phyloP scores from a whole-genome alignment of 2,113 vertebrate species.

The Semicossyphus pulcher region DNA sequence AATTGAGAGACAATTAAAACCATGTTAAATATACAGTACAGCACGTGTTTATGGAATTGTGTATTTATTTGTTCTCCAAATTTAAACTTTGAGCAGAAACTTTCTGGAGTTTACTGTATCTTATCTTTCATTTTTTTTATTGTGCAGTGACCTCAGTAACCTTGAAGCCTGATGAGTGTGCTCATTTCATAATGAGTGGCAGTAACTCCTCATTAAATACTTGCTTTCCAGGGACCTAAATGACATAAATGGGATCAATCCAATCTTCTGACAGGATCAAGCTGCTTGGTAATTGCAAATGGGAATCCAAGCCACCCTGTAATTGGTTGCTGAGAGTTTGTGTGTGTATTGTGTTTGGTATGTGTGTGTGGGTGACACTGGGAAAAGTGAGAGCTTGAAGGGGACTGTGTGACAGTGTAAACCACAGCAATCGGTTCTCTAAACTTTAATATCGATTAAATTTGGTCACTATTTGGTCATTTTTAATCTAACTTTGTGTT shows the following conservation, averaged over 20 bases:
- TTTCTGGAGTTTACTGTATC: neutral
- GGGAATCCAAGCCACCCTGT: constrained; percentile 62
- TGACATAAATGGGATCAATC: constrained; percentile 73
- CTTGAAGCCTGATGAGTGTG: constrained; percentile 63
- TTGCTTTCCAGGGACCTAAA: constrained; percentile 69
- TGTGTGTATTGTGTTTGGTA: neutral
- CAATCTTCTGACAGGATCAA: constrained; percentile 77
- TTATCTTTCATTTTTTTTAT: neutral
- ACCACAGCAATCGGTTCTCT: neutral
- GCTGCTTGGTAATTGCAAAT: constrained; percentile 74
- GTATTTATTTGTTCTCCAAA: neutral
- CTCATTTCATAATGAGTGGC: constrained; percentile 68
- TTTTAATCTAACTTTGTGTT: no score
- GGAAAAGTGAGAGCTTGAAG: neutral
- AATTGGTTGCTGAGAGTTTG: constrained; percentile 49
- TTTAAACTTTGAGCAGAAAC: neutral
- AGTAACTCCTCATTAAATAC: constrained; percentile 73
- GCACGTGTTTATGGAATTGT: neutral
- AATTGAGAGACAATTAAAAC: neutral
- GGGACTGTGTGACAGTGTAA: neutral
- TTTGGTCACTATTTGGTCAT: neutral
- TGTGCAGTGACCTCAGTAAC: constrained; percentile 39
- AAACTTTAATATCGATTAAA: neutral
- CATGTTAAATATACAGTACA: neutral
- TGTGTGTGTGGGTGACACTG: neutral